Evolutionary conservation across 2,888 invertebrate species (phyloP).

Genomic region (Aphelenchoides bicaudatus): DNA sequence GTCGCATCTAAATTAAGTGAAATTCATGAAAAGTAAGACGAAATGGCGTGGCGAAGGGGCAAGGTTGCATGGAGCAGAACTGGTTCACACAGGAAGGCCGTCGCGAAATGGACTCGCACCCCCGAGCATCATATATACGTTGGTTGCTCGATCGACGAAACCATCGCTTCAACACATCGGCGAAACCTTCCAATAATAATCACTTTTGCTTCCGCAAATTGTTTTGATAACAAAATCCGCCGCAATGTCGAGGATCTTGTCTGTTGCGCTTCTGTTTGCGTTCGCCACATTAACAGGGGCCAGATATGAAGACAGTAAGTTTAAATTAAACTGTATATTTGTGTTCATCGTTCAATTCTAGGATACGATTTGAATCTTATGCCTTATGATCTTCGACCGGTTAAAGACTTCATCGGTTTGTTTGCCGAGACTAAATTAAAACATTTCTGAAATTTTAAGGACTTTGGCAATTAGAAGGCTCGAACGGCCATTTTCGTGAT

Average conservation of each 20-base stretch:
- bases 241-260: not conserved
- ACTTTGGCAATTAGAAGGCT: slow-evolving; percentile 29
- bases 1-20: too few relatives aligned
- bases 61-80: slow-evolving; percentile 9
- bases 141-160: not conserved
- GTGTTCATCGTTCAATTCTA: slow-evolving; percentile 16
- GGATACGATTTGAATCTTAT: slow-evolving; percentile 40
- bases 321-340: not conserved
- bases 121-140: too few relatives aligned
- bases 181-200: not conserved
- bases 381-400: slow-evolving; percentile 55
- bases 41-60: too few relatives aligned
- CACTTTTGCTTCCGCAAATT: slow-evolving; percentile 12
- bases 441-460: not conserved
- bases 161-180: too few relatives aligned
- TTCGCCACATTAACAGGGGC: not conserved
- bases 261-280: not conserved
- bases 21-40: too few relatives aligned
- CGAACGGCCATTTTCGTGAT: slow-evolving; percentile 35
- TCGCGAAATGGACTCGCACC: slow-evolving; percentile 3
- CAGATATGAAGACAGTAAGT: slow-evolving; percentile 17
- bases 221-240: slow-evolving; percentile 3
- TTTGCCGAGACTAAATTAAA: slow-evolving; percentile 39
- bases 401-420: slow-evolving; percentile 54
- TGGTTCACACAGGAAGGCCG: slow-evolving; percentile 1